A percentile compares a stretch with the other conserved stretches of the same genome.
Evolutionary conservation across 2,113 vertebrate species (phyloP).

Genomic region (Emydura subglobosa): DNA sequence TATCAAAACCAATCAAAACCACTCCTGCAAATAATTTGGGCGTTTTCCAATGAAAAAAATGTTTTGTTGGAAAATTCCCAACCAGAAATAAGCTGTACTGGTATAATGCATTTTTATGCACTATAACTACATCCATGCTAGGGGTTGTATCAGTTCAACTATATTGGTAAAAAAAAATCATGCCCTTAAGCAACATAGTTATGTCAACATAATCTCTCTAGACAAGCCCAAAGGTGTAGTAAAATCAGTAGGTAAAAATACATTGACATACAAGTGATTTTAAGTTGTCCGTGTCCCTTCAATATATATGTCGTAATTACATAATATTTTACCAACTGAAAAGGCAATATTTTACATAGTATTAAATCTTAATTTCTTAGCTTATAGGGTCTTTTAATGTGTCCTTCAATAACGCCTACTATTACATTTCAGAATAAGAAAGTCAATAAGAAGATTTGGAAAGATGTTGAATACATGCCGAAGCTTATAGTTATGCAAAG

Average conservation of each 20-base stretch:
- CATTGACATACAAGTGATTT: background rate
- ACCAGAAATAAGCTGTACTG: background rate
- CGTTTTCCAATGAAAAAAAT: background rate
- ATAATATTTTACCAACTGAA: background rate
- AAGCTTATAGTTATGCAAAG: slow-evolving; percentile 14
- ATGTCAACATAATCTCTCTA: background rate
- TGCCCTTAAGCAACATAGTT: background rate
- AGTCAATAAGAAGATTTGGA: slow-evolving; percentile 2
- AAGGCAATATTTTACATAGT: background rate
- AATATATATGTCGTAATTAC: background rate
- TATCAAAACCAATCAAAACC: background rate
- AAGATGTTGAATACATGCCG: slow-evolving; percentile 34
- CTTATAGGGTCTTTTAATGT: background rate
- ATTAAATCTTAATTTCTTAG: background rate
- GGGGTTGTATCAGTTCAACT: background rate
- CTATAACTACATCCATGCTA: background rate
- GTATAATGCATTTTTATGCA: background rate
- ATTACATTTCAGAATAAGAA: background rate
- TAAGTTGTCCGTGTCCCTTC: background rate
- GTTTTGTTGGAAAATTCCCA: background rate
- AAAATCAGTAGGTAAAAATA: background rate
- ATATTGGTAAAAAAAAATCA: slow-evolving; percentile 6
- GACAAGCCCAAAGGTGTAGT: accelerated
- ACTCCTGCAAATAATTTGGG: slow-evolving; percentile 9
- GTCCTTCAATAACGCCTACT: background rate